Base-by-base conservation (phyloP, 2,113 vertebrate genomes). In the Alligator mississippiensis region DNA sequence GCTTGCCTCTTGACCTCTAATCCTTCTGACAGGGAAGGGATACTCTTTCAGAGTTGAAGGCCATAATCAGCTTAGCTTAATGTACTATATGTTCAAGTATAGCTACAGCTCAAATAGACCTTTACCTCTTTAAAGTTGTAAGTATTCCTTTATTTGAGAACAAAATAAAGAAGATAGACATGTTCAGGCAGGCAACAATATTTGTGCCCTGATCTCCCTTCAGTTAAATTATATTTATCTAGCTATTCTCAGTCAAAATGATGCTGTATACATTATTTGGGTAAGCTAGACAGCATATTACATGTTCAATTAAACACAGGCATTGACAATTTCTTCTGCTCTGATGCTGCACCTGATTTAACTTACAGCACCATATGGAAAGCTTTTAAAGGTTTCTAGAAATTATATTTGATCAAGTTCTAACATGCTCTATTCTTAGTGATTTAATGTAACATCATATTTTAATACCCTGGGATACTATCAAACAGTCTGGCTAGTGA, bases 1-100 rank as follows among this genome's bases (percentile, higher is more conserved):
- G 38, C 38, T 38, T 79, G 27, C 28, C 58, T 93, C 92, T 94
- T 95, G 86, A 68, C 76, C 84, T 85, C 66, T 77, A 75, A 0
- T 79, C 19, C 60, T 25, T 84, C 27, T 86, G 58, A 4, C 80
- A 80, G 14, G 5, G 30, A 90, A 90, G 74, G 4, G 2, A 10
- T 87, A 57, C 68, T 38, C 12, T 22, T 27, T 24, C 34, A 89
- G 60, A 84, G 60, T 57, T 89, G 77, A 89, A 95, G 89, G 38
- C 92, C 66, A 72, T 2, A 2, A 2, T 91, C 4, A 66, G 92
- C 11, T 81, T 89, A 11, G 13, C 89, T 6, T 9, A 76, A n/a
- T 25, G 5, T 59, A 17, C 60, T 84, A 3, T 92, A 38, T 38
- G 38, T 38, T 38, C 38, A 38, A 38, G 38, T 38, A 38, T 38